Evolutionary conservation across 2,888 invertebrate genomes (phyloP), one percentile per base, ranked within the genome.

Genomic region (Erebia ligea): DNA sequence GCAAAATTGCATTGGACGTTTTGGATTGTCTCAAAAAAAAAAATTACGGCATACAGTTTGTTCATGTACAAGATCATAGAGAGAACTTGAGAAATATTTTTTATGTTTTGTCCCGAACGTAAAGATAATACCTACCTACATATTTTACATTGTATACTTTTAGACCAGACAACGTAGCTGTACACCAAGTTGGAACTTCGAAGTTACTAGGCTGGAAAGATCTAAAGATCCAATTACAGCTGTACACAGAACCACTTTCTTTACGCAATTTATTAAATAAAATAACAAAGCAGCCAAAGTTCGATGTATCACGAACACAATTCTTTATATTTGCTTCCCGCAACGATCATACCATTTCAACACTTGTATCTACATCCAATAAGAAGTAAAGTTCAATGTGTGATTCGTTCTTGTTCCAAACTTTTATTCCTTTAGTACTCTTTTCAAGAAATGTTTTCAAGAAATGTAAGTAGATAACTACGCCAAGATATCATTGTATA

Each of bases 401-500:
- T 34, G 21, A 67, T 25, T 17, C 3, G 40, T 40, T 56, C 40
- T 54, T 19, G 42, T 42, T 40, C 13, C 9, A 45, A 67, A 21
- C 5, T 62, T 56, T 40, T 34, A 69, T 75, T 76, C 72, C 70
- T 71, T 73, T 75, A 72, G 72, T 70, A 70, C 11, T 63, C 11
- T 59, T 57, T 70, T 69, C 34, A 64, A 50, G 34, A 64, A 64
- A 61, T 25, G 50, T 48, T 57, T 70, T 69, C 34, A 64, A 50
- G 34, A 64, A 64, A 61, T 25, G 50, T 48, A 58, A 5, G 19
- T 56, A n/a, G n/a, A n/a, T n/a, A 58, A 9, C 8, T n/a, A n/a
- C 45, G 74, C 76, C 72, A 69, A 75, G 76, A 77, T 79, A 80
- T 76, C 74, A 71, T 77, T 78, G 74, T 73, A 72, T 75, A 75